A percentile compares a stretch with the other conserved stretches of the same genome.
These are phyloP conservation scores for Lycaena phlaeas DNA, from an alignment of 2,888 invertebrate genomes.

Conservation along the genomic window DNA sequence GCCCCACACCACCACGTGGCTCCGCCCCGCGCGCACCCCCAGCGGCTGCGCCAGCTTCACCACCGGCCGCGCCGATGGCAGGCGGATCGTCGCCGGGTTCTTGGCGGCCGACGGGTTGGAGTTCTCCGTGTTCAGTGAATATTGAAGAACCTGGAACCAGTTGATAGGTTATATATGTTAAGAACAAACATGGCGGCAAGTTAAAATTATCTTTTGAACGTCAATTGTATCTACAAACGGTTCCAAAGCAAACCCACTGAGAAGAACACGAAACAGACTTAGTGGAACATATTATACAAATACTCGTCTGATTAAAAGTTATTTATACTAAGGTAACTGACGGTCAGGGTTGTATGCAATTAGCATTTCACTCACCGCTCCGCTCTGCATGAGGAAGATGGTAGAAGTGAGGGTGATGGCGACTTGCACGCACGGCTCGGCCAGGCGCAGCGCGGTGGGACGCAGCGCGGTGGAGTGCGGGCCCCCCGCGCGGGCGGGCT, in stretches of 20 bases:
- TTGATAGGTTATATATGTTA: neutral
- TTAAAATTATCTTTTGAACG: too few relatives aligned
- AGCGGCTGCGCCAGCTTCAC: constrained; percentile 43
- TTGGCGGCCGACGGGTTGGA: constrained; percentile 45
- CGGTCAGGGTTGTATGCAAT: too few relatives aligned
- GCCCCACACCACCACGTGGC: constrained; percentile 81
- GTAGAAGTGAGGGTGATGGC: constrained; percentile 80
- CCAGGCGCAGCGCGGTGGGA: constrained; percentile 55
- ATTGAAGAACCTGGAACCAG: constrained; percentile 46
- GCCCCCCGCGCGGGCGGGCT: constrained; percentile 82
- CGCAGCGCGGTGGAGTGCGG: constrained; percentile 73
- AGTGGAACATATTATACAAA: too few relatives aligned
- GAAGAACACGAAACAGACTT: too few relatives aligned
- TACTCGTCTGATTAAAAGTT: too few relatives aligned
- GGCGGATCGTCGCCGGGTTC: constrained; percentile 40
- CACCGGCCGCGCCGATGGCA: constrained; percentile 42
- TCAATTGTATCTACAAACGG: too few relatives aligned
- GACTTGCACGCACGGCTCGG: constrained; percentile 59
- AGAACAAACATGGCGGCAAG: too few relatives aligned
- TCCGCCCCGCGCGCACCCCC: constrained; percentile 78
- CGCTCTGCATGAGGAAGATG: constrained; percentile 75
- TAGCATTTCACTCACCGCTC: constrained; percentile 75
- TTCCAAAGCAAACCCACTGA: too few relatives aligned
- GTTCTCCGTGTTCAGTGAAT: constrained; percentile 45
- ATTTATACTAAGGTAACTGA: too few relatives aligned